Conservation (phyloP, 2,888 invertebrate genomes). For the Nephrotoma appendiculata region DNA sequence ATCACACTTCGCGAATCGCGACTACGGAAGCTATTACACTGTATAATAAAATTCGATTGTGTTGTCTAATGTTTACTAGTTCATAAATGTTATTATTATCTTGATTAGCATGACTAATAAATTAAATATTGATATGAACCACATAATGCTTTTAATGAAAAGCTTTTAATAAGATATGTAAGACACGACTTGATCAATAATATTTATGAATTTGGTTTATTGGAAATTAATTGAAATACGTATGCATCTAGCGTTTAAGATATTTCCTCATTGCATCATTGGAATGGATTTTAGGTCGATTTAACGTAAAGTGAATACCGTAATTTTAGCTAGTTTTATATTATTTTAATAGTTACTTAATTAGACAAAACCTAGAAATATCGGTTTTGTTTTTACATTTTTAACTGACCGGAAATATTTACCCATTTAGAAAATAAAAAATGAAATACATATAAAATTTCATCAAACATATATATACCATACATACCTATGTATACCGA, state of each 20-base stretch:
- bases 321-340: background rate
- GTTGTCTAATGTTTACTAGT: background rate
- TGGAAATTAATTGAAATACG: background rate
- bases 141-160: background rate
- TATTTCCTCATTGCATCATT: background rate
- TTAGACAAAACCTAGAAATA: background rate
- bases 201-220: background rate
- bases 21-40: background rate
- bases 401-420: background rate
- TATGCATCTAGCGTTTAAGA: background rate
- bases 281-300: background rate
- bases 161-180: background rate
- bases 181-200: background rate
- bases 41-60: background rate
- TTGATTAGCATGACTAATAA: background rate
- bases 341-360: background rate
- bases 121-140: background rate
- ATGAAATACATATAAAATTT: background rate
- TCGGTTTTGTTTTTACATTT: background rate
- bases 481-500: background rate
- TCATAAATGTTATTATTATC: background rate
- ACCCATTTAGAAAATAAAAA: background rate
- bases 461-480: background rate
- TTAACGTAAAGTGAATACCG: background rate
- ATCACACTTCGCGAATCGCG: background rate